A percentile compares a stretch with the other conserved stretches of the same genome.
phyloP scores from a whole-genome alignment of 2,113 vertebrate genomes.

The Gymnarchus niloticus region DNA sequence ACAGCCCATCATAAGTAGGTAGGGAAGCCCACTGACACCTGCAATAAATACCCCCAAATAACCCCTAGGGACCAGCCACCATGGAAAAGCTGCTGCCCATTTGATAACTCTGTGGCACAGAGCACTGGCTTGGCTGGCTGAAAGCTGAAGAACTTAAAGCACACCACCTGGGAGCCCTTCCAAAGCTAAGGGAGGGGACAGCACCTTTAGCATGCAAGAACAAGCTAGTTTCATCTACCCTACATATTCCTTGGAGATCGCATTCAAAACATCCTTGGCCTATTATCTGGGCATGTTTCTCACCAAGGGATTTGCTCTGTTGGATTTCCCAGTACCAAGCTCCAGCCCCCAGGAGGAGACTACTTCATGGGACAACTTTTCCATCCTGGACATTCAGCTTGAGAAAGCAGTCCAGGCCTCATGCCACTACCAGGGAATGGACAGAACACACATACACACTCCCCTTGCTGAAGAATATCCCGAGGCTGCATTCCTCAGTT shows the following conservation, averaged over 20 bases:
- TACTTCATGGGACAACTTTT: background rate
- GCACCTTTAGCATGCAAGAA: background rate
- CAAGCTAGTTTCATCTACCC: background rate
- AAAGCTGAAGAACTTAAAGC: background rate
- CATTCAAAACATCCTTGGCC: background rate
- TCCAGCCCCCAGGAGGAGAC: background rate
- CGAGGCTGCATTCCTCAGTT: background rate
- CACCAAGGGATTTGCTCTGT: background rate
- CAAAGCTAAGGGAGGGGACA: background rate
- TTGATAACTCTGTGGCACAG: background rate
- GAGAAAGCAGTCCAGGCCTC: background rate
- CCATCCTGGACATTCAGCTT: background rate
- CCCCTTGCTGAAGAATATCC: background rate
- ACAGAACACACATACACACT: background rate
- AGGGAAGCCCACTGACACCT: background rate
- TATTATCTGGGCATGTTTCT: background rate
- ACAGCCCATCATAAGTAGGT: background rate
- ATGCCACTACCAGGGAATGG: background rate
- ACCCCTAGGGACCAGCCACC: background rate
- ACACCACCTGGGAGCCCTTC: constrained; percentile 4
- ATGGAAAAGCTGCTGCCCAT: background rate
- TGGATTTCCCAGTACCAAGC: background rate
- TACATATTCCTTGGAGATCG: background rate
- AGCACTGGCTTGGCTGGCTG: background rate
- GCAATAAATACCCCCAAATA: background rate